These are phyloP conservation scores for Polydesmus complanatus DNA, from an alignment of 2,888 invertebrate genomes.

Conservation along the genomic window DNA sequence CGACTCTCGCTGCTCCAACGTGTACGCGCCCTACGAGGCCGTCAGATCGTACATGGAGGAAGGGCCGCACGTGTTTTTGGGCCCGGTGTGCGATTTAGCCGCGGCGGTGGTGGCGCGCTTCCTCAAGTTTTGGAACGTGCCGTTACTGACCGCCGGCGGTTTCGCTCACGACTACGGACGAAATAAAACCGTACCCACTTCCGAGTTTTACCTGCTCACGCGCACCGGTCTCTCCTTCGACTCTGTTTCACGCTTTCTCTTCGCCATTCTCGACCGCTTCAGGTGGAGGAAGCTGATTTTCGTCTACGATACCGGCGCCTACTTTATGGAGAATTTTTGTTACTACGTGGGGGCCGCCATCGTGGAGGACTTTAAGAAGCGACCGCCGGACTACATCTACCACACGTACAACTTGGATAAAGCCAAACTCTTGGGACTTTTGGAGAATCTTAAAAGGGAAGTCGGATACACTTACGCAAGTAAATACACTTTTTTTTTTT, in stretches of 20 bases:
- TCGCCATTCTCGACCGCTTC: constrained; percentile 30
- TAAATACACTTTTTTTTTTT: constrained; percentile 38
- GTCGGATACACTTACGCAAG: constrained; percentile 48
- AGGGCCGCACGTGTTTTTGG: constrained; percentile 17
- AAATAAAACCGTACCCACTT: constrained; percentile 49
- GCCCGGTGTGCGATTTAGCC: constrained; percentile 23
- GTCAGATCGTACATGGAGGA: constrained; percentile 31
- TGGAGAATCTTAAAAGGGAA: constrained; percentile 44
- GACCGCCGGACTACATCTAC: constrained; percentile 33
- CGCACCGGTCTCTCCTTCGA: constrained; percentile 42
- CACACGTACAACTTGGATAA: constrained; percentile 48
- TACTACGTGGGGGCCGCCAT: constrained; percentile 59
- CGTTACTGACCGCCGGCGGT: constrained; percentile 65
- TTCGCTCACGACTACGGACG: constrained; percentile 62
- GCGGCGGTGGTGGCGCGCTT: constrained; percentile 61
- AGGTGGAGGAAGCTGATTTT: constrained; percentile 57
- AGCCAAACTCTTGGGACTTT: constrained; percentile 45
- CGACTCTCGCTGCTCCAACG: constrained; percentile 25
- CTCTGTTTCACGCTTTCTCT: constrained; percentile 16
- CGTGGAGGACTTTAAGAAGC: constrained; percentile 41
- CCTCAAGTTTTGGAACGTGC: constrained; percentile 53
- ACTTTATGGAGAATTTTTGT: constrained; percentile 52
- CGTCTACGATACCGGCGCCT: constrained; percentile 60
- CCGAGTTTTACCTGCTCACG: constrained; percentile 66
- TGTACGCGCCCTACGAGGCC: constrained; percentile 32